Conservation (phyloP, 53 echinoderm and acorn worm species). For the Holothuria scabra region DNA sequence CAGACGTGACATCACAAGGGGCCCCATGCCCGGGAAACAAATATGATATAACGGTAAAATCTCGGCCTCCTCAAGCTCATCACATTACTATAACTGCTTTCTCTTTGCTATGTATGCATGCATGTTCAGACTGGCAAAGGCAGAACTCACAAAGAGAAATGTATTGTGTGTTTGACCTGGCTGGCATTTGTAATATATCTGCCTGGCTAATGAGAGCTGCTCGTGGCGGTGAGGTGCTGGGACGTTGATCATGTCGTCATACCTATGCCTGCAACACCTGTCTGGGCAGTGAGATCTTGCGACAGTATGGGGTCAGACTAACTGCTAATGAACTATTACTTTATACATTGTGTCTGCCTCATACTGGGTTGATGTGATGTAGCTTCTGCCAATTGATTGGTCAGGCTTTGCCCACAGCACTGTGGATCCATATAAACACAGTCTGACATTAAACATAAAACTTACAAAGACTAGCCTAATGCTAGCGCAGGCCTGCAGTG, state of each 20-base stretch:
- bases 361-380: neutral
- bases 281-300: constrained; percentile 23
- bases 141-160: neutral
- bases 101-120: too few relatives aligned
- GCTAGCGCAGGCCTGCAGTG: neutral
- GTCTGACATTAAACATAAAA: constrained; percentile 5
- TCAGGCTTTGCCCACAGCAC: neutral
- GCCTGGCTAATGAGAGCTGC: constrained; percentile 16
- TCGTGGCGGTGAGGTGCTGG: constrained; percentile 13
- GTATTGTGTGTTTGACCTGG: constrained; percentile 22
- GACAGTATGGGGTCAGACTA: constrained; percentile 9
- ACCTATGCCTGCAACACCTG: constrained; percentile 30
- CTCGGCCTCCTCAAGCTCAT: too few relatives aligned
- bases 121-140: too few relatives aligned
- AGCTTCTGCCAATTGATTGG: neutral
- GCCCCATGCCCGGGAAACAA: constrained; percentile 25
- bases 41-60: too few relatives aligned
- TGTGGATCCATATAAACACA: constrained; percentile 33
- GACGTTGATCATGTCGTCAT: constrained; percentile 8
- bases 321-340: constrained; percentile 3
- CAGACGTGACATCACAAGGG: constrained; percentile 40
- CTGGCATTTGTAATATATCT: constrained; percentile 43
- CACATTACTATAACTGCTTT: too few relatives aligned
- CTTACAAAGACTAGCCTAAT: neutral
- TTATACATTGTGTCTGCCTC: neutral